phyloP scores from a whole-genome alignment of 2,888 invertebrate genomes.

The Nineta flava region DNA sequence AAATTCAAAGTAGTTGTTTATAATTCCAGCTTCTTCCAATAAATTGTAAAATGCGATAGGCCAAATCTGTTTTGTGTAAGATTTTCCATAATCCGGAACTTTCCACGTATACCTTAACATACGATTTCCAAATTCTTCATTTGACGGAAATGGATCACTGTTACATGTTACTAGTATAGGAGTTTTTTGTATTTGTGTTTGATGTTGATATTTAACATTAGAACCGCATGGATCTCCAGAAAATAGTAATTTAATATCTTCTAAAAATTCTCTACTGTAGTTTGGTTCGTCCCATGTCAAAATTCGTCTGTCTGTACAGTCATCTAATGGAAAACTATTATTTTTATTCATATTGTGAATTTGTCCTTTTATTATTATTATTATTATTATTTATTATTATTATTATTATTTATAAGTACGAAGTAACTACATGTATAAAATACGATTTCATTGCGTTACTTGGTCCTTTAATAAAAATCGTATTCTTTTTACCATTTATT shows the following conservation, averaged over 20 bases:
- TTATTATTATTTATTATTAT: too few relatives aligned
- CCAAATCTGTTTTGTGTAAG: too few relatives aligned
- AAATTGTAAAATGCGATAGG: not conserved
- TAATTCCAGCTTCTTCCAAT: not conserved
- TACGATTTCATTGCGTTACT: too few relatives aligned
- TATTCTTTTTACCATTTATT: not conserved
- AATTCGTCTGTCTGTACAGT: too few relatives aligned
- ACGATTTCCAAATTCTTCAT: not conserved
- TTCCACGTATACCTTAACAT: not conserved
- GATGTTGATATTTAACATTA: not conserved
- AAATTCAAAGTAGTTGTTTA: not conserved
- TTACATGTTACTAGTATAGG: not conserved
- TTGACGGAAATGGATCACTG: not conserved
- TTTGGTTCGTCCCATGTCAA: too few relatives aligned
- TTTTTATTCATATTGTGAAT: not conserved
- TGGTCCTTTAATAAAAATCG: not conserved
- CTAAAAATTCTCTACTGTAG: too few relatives aligned
- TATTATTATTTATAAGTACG: too few relatives aligned
- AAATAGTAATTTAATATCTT: too few relatives aligned
- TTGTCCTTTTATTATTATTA: not conserved
- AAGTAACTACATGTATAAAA: too few relatives aligned
- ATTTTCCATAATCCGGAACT: too few relatives aligned
- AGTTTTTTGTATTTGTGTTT: not conserved
- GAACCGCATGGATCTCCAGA: not conserved
- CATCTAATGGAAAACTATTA: not conserved